A percentile compares a stretch with the other conserved stretches of the same genome.
phyloP scores from a whole-genome alignment of 2,113 vertebrate genomes.

The Chelonoidis abingdonii region DNA sequence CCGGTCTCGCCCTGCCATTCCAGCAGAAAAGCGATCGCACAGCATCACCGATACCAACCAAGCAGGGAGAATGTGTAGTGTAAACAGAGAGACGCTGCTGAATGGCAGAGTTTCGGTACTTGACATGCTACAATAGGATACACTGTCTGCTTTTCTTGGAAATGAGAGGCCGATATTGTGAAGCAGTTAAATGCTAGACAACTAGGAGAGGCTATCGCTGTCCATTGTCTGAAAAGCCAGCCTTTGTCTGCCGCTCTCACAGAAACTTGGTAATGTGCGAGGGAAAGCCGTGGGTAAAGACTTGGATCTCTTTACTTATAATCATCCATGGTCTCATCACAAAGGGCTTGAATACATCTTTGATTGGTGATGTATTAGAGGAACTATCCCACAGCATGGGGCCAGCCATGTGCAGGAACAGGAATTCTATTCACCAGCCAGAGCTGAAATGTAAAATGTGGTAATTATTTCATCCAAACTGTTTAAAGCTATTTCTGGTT shows the following conservation, averaged over 20 bases:
- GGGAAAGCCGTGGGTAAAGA: conserved; percentile 74
- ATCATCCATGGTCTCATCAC: conserved; percentile 67
- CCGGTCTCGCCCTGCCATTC: conserved; percentile 26
- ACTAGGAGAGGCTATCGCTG: conserved; percentile 67
- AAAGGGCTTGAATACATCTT: conserved; percentile 80
- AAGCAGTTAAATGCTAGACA: conserved; percentile 68
- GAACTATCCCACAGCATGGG: conserved; percentile 77
- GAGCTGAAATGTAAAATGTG: conserved; percentile 54
- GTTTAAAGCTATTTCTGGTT: conserved; percentile 61
- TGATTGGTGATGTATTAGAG: conserved; percentile 83
- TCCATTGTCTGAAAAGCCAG: conserved; percentile 62
- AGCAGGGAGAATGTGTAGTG: conserved; percentile 43
- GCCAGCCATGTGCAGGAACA: conserved; percentile 78
- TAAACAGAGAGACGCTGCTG: conserved; percentile 37
- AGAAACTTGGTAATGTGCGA: conserved; percentile 75
- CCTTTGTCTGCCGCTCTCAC: conserved; percentile 77
- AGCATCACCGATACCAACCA: conserved; percentile 57
- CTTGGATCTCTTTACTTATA: conserved; percentile 67
- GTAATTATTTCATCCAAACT: conserved; percentile 71
- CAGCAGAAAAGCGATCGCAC: conserved; percentile 23
- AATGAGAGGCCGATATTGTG: conserved; percentile 64
- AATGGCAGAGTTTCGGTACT: conserved; percentile 60
- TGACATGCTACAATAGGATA: conserved; percentile 68
- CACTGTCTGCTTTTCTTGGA: conserved; percentile 58
- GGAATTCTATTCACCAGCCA: conserved; percentile 70